A percentile compares a stretch with the other conserved stretches of the same genome.
These are phyloP conservation scores for Eueremaeus valkanovi DNA, from an alignment of 2,888 invertebrate genomes.

Conservation along the genomic window DNA sequence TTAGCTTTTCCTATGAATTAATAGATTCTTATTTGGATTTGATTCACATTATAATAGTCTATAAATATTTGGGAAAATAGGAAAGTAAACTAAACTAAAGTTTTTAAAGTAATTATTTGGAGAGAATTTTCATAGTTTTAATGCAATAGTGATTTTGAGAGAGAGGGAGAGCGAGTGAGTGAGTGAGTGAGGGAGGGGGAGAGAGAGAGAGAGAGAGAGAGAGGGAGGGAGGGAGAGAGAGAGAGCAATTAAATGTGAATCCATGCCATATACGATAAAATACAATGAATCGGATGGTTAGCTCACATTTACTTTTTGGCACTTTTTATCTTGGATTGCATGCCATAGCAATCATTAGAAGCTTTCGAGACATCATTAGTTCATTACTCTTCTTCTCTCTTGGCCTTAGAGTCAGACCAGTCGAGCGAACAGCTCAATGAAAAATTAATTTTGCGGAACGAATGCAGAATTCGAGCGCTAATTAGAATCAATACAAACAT, in stretches of 20 bases:
- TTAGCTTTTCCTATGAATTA: too few species aligned
- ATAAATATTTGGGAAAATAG: too few species aligned
- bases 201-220: too few species aligned
- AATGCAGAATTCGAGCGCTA: constrained; percentile 1
- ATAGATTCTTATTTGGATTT: too few species aligned
- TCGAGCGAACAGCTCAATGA: constrained; percentile 6
- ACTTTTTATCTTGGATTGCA: constrained; percentile 21
- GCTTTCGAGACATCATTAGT: constrained; percentile 6
- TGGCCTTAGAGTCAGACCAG: not conserved
- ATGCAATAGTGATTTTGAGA: too few species aligned
- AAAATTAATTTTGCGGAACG: constrained; percentile 31
- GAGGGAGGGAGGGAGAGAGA: not conserved
- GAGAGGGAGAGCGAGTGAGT: too few species aligned
- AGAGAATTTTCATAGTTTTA: too few species aligned
- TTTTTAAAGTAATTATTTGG: too few species aligned
- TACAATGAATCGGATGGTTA: constrained; percentile 23
- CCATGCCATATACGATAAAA: not conserved
- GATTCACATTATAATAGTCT: too few species aligned
- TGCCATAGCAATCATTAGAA: constrained; percentile 23
- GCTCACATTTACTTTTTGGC: not conserved
- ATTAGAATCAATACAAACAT: constrained; percentile 13
- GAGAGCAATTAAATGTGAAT: too few species aligned
- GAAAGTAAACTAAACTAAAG: too few species aligned
- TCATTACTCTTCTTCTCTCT: constrained; percentile 17
- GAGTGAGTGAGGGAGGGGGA: too few species aligned